These are phyloP conservation scores for Planococcus citri DNA, from an alignment of 1,140 invertebrate species.

Conservation along the genomic window DNA sequence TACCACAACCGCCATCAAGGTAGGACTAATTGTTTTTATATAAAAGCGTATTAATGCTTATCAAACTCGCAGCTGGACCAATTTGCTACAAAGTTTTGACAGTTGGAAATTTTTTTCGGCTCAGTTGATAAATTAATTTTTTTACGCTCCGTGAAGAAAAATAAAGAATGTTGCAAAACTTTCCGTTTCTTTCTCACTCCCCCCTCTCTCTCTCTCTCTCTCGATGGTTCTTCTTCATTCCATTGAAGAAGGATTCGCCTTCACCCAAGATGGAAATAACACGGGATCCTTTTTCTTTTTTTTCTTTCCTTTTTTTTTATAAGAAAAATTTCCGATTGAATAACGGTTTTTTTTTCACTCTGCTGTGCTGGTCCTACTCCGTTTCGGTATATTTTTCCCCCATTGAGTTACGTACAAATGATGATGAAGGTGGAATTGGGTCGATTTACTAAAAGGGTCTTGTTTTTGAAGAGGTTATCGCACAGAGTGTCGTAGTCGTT, in stretches of 20 bases:
- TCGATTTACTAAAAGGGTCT: no score
- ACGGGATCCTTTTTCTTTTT: neutral
- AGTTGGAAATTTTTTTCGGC: neutral
- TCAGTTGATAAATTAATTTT: neutral
- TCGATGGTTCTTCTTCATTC: no score
- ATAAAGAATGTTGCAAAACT: neutral
- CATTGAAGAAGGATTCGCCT: neutral
- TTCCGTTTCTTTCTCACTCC: neutral
- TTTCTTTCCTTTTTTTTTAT: no score
- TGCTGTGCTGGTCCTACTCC: no score
- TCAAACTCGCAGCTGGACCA: neutral
- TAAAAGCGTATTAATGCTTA: no score
- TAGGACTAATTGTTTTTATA: neutral
- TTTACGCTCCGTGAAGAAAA: neutral
- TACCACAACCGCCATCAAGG: slow-evolving; percentile 4
- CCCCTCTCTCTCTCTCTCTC: no score
- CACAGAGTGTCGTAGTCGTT: no score
- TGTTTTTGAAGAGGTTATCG: no score
- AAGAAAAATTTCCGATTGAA: slow-evolving; percentile 7
- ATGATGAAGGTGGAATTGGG: no score
- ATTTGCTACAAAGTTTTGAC: neutral
- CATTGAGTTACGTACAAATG: no score
- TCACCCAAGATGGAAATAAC: neutral
- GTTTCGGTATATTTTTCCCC: no score
- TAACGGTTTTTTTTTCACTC: neutral